Evolutionary conservation across 2,113 vertebrate genomes (phyloP).

Genomic region (Poeciliopsis occidentalis): DNA sequence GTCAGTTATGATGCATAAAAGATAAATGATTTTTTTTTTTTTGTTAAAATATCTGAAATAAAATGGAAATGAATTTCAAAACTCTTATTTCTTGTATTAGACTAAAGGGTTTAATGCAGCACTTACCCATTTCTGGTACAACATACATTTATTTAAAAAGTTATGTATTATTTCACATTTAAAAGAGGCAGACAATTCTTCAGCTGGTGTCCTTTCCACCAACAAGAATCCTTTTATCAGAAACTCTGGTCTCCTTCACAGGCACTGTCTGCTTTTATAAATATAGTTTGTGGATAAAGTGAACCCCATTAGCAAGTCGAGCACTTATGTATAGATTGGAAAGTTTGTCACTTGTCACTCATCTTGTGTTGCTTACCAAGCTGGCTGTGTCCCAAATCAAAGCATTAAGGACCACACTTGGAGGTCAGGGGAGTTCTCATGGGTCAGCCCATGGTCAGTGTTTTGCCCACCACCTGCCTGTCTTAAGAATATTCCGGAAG

Average conservation of each 20-base stretch:
- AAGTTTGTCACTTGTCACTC: constrained; percentile 80
- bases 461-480: constrained; percentile 76
- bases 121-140: background rate
- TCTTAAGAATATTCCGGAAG: constrained; percentile 73
- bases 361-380: constrained; percentile 75
- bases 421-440: constrained; percentile 31
- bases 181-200: constrained; percentile 13
- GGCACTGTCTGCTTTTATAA: constrained; percentile 73
- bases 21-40: background rate
- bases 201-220: constrained; percentile 47
- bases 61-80: no score
- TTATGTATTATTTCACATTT: constrained; percentile 17
- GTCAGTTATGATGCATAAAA: background rate
- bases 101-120: background rate
- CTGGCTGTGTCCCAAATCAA: constrained; percentile 64
- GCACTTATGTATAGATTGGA: constrained; percentile 71
- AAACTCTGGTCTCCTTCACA: constrained; percentile 74
- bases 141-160: constrained; percentile 7
- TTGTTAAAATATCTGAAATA: background rate
- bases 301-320: constrained; percentile 79
- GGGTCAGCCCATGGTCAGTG: constrained; percentile 57
- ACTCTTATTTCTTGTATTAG: background rate
- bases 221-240: constrained; percentile 39
- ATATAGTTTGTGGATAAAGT: constrained; percentile 81
- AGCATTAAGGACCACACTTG: constrained; percentile 65